Conservation (phyloP, 2,113 vertebrate genomes). For the Cnemophilus loriae region DNA sequence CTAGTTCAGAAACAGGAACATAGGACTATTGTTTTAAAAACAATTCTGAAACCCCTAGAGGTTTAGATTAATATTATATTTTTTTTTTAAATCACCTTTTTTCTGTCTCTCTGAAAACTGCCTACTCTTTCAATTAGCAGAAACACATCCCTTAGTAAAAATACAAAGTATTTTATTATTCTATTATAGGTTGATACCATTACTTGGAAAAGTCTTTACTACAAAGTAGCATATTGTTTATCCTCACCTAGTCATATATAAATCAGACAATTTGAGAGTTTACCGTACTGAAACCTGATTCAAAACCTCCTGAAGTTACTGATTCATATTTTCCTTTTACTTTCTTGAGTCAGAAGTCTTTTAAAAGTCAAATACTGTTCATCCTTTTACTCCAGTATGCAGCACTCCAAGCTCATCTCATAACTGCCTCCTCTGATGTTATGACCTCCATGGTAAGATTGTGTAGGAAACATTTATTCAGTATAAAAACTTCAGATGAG, state of each 20-base stretch:
- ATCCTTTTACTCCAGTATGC: neutral
- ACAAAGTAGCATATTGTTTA: neutral
- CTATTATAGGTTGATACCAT: neutral
- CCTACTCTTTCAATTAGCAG: neutral
- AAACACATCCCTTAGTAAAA: neutral
- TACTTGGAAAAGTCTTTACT: neutral
- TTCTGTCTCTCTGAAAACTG: neutral
- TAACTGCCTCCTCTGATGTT: neutral
- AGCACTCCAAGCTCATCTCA: neutral
- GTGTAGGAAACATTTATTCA: neutral
- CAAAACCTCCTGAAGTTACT: neutral
- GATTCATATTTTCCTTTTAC: neutral
- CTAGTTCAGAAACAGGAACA: conserved; percentile 5
- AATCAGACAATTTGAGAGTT: neutral
- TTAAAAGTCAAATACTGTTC: neutral
- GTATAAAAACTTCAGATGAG: neutral
- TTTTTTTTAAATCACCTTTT: neutral
- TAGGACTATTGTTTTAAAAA: neutral
- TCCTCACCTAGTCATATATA: neutral
- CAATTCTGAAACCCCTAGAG: neutral
- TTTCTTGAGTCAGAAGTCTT: neutral
- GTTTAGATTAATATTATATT: neutral
- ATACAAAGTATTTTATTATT: neutral
- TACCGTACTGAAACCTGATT: neutral
- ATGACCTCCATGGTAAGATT: neutral